These are phyloP conservation scores for Parauchenoglanis ngamensis DNA, from an alignment of 2,797 vertebrate genomes.

Conservation along the genomic window DNA sequence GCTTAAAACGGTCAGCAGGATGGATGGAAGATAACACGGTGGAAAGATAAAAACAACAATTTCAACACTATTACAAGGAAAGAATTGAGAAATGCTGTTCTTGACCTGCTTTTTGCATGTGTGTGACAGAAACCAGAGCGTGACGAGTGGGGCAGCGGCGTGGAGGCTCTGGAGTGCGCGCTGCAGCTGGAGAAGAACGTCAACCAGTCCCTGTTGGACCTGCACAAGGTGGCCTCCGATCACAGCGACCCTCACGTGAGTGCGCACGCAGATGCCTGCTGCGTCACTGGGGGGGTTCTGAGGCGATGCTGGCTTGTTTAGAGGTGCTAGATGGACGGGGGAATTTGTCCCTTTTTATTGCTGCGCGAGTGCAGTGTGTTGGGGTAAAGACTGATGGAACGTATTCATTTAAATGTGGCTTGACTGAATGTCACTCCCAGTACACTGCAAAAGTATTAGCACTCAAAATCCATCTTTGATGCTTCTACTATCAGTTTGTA, in stretches of 20 bases:
- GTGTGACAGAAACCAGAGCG: constrained; percentile 88
- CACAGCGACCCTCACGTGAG: constrained; percentile 84
- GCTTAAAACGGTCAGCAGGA: neutral
- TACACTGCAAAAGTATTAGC: neutral
- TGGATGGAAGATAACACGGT: neutral
- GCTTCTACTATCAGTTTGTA: neutral
- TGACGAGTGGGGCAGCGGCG: constrained; percentile 92
- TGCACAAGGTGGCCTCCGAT: constrained; percentile 82
- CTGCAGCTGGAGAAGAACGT: constrained; percentile 92
- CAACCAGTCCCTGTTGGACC: constrained; percentile 87
- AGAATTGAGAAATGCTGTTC: neutral
- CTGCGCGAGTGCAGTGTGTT: too few species aligned
- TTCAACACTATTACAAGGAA: neutral
- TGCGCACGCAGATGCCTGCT: constrained; percentile 1
- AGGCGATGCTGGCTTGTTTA: too few species aligned
- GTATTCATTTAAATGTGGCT: neutral
- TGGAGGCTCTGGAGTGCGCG: constrained; percentile 90
- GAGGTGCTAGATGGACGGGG: too few species aligned
- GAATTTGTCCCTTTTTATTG: too few species aligned
- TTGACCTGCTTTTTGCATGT: neutral
- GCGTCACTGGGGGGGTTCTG: neutral
- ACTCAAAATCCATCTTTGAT: accelerated
- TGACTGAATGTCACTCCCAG: neutral
- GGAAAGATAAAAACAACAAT: neutral
- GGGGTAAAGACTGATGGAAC: too few species aligned